These are phyloP conservation scores for Dreissena rostriformis DNA, from an alignment of 1,140 invertebrate species.

Conservation along the genomic window DNA sequence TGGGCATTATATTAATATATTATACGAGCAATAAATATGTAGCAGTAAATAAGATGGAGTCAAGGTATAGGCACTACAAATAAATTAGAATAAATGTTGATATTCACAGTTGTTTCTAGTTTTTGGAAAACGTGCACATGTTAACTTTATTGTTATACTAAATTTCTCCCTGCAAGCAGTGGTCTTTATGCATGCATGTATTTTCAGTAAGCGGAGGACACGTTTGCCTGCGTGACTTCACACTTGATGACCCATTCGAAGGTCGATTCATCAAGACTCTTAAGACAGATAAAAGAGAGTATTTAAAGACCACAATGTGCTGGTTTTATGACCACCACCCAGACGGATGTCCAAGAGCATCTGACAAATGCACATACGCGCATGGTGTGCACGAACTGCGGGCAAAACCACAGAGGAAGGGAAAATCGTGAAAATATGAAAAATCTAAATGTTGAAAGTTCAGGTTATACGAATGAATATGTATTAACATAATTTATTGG, in stretches of 20 bases:
- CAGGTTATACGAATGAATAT: no score
- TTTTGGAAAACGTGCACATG: no score
- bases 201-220: slow-evolving; percentile 85
- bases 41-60: no score
- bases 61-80: no score
- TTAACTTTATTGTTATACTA: not conserved
- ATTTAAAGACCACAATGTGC: slow-evolving; percentile 86
- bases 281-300: slow-evolving; percentile 77
- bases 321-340: slow-evolving; percentile 95
- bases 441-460: no score
- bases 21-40: no score
- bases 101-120: no score
- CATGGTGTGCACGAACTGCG: slow-evolving; percentile 83
- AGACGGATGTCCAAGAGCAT: slow-evolving; percentile 89
- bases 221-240: slow-evolving; percentile 86
- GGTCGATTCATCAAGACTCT: slow-evolving; percentile 55
- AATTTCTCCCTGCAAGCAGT: slow-evolving; percentile 3
- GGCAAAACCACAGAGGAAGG: slow-evolving; percentile 9
- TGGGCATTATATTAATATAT: no score
- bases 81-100: no score
- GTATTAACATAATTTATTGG: no score
- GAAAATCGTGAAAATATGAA: not conserved
- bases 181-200: not conserved
- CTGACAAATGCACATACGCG: slow-evolving; percentile 87
- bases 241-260: slow-evolving; percentile 61